A percentile compares a stretch with the other conserved stretches of the same genome.
Conservation (phyloP, 2,113 vertebrate genomes). For the Takifugu flavidus region DNA sequence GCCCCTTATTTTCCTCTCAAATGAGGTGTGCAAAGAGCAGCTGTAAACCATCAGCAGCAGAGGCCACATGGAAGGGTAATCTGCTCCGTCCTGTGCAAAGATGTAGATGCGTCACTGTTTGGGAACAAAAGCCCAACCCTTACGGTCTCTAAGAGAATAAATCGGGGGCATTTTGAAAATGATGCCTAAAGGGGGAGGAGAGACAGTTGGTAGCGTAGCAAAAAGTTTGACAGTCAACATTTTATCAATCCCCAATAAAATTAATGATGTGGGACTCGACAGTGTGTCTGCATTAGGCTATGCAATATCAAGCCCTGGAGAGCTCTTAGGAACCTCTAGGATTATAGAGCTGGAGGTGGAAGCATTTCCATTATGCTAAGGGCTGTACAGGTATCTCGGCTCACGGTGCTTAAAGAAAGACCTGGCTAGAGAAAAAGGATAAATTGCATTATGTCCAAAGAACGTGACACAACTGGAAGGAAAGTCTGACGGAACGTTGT, state of each 20-base stretch:
- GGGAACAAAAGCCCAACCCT: conserved; percentile 49
- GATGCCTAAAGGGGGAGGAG: conserved; percentile 31
- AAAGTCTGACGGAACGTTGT: conserved; percentile 43
- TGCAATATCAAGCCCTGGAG: conserved; percentile 32
- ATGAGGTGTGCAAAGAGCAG: conserved; percentile 66
- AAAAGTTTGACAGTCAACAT: conserved; percentile 50
- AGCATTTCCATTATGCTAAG: conserved; percentile 47
- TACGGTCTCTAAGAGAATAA: conserved; percentile 62
- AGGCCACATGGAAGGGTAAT: conserved; percentile 59
- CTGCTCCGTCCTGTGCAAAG: conserved; percentile 49
- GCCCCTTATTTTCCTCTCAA: conserved; percentile 51
- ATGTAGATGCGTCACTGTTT: conserved; percentile 57
- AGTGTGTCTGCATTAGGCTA: conserved; percentile 46
- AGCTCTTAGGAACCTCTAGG: conserved; percentile 35
- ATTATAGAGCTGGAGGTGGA: conserved; percentile 35
- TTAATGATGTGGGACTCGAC: conserved; percentile 55
- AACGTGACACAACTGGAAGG: conserved; percentile 30
- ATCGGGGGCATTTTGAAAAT: conserved; percentile 31
- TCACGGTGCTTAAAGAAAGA: conserved; percentile 21
- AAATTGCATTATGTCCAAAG: conserved; percentile 32
- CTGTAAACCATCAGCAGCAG: conserved; percentile 54
- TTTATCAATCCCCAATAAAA: conserved; percentile 39
- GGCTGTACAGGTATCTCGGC: conserved; percentile 25
- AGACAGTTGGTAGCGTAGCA: conserved; percentile 6
- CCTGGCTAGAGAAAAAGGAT: conserved; percentile 32